Evolutionary conservation across 1,140 invertebrate species (phyloP), one percentile per base, ranked within the genome.

Genomic region (Eubasilissa regina): DNA sequence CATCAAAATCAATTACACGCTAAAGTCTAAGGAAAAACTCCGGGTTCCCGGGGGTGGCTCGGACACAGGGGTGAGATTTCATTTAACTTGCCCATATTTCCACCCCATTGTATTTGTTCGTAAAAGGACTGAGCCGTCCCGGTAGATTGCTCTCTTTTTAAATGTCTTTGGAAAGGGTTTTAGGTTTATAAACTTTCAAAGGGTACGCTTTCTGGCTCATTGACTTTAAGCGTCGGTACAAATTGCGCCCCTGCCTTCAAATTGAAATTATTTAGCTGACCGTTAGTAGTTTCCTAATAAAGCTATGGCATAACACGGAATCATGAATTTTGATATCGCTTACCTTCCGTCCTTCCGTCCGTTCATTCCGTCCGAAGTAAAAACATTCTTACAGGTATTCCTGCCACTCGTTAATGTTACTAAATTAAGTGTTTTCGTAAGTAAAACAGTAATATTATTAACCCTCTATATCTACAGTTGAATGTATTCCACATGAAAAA

Each of bases 91-190:
- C 11, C 48, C 55, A 77, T 77, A 77, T 73, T 80, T 77, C 79
- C 79, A 66, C 53, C 21, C 75, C 75, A 77, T 77, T 77, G 79
- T 77, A 74, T 64, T 77, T 35, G 56, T 74, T 44, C 55, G 21
- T 43, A 58, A 60, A 35, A 48, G 74, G 48, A 51, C 58, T 48
- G 19, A 77, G 25, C 45, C 12, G 73, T 48, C 25, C 72, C 48
- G 64, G 64, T 62, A 58, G 62, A 77, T 77, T 77, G 64, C 64
- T 62, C 74, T 70, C 80, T 82, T 82, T 82, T 82, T 77, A 79
- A 82, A 82, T 81, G 80, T 81, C 77, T 73, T 66, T 45, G 79
- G 55, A 76, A 75, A 74, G 80, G 80, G 80, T 81, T 80, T 68
- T 56, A 55, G 70, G 77, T 79, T 79, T 77, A 70, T 77, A 79